These are phyloP conservation scores for Cephonodes hylas DNA, from an alignment of 2,888 invertebrate species.

Conservation along the genomic window DNA sequence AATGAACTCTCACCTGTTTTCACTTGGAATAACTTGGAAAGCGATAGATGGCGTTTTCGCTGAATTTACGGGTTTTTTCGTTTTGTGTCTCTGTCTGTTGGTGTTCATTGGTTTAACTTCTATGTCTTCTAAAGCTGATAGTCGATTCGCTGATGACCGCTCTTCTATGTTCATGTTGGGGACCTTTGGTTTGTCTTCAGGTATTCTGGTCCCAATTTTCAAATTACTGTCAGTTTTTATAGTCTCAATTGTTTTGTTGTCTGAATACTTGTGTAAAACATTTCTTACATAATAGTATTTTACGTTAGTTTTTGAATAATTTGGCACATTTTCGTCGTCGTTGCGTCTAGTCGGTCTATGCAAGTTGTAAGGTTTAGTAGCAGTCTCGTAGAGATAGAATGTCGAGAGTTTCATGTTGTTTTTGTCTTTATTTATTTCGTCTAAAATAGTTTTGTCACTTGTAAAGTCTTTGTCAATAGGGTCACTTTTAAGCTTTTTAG, in stretches of 20 bases:
- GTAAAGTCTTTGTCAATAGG: slow-evolving; percentile 63
- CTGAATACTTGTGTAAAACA: slow-evolving; percentile 66
- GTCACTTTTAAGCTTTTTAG: slow-evolving; percentile 34
- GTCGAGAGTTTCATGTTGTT: slow-evolving; percentile 62
- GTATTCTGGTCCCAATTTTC: slow-evolving; percentile 38
- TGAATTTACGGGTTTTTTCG: slow-evolving; percentile 48
- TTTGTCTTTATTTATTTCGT: slow-evolving; percentile 32
- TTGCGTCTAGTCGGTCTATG: slow-evolving; percentile 68
- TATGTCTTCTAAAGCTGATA: slow-evolving; percentile 47
- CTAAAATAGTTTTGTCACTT: slow-evolving; percentile 44
- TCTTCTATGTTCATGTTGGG: slow-evolving; percentile 52
- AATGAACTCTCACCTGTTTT: slow-evolving; percentile 66
- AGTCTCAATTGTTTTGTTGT: slow-evolving; percentile 29
- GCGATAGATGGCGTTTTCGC: slow-evolving; percentile 69
- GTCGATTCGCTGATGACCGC: slow-evolving; percentile 54
- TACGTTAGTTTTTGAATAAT: slow-evolving; percentile 37
- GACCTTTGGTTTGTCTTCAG: slow-evolving; percentile 41
- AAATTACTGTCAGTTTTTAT: slow-evolving; percentile 23
- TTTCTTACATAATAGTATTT: slow-evolving; percentile 74
- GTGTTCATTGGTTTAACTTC: slow-evolving; percentile 38
- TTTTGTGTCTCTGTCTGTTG: slow-evolving; percentile 36
- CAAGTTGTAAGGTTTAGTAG: slow-evolving; percentile 63
- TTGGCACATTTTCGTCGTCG: slow-evolving; percentile 48
- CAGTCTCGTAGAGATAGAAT: slow-evolving; percentile 66
- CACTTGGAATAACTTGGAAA: slow-evolving; percentile 76